Percentiles rank a stretch among this genome's conserved stretches.
Evolutionary conservation across 2,888 invertebrate species (phyloP).

Genomic region (Strigamia transsilvanica): DNA sequence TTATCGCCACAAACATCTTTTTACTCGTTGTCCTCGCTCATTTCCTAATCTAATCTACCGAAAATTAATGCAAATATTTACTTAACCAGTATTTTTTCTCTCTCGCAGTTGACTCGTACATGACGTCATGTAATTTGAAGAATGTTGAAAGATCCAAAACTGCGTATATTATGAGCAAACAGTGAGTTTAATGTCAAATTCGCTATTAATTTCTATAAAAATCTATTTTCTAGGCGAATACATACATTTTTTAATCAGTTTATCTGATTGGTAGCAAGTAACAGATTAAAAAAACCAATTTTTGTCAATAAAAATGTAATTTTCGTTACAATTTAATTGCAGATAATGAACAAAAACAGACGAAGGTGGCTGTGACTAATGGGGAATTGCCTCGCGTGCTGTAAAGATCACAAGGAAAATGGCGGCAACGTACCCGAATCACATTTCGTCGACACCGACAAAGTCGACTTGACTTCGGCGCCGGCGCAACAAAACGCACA

Average conservation of each 20-base stretch:
- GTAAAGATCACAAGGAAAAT: slow-evolving; percentile 49
- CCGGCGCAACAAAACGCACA: slow-evolving; percentile 32
- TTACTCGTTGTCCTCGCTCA: neutral
- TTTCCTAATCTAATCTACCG: neutral
- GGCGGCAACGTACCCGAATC: slow-evolving; percentile 7
- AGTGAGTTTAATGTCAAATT: neutral
- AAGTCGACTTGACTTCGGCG: slow-evolving; percentile 36
- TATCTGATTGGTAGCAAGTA: too few relatives aligned
- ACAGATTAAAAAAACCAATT: too few relatives aligned
- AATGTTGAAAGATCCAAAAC: neutral
- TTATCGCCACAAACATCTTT: neutral
- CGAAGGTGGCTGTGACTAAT: slow-evolving; percentile 53
- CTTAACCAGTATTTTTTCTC: neutral
- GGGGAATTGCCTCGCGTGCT: slow-evolving; percentile 57
- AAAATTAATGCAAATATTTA: neutral
- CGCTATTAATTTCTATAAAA: too few relatives aligned
- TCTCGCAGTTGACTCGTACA: neutral
- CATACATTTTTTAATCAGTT: too few relatives aligned
- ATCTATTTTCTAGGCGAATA: too few relatives aligned
- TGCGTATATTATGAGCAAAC: neutral
- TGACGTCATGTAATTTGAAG: slow-evolving; percentile 16
- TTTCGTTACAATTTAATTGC: neutral
- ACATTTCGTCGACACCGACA: slow-evolving; percentile 41
- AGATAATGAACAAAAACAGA: slow-evolving; percentile 45
- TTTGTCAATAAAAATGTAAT: too few relatives aligned